phyloP scores from a whole-genome alignment of 2,113 vertebrate species.

The Elephantulus edwardii region DNA sequence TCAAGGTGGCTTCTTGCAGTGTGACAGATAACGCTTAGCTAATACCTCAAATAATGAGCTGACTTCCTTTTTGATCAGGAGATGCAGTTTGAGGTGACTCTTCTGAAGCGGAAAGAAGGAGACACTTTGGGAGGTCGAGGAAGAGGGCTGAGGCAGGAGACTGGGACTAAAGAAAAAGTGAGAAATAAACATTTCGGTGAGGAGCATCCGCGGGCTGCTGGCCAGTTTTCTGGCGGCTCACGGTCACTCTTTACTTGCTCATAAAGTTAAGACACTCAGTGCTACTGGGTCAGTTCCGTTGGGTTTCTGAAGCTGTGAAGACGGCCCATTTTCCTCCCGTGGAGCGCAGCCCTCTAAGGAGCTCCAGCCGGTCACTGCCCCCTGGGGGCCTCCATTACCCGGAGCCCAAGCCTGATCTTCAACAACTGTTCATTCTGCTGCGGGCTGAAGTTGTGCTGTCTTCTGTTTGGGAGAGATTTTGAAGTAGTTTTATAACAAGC shows the following conservation, averaged over 20 bases:
- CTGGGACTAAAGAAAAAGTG: neutral
- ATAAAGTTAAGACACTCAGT: too few relatives aligned
- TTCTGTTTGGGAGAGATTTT: neutral
- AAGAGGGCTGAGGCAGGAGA: neutral
- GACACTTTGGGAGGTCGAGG: neutral
- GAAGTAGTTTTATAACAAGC: neutral
- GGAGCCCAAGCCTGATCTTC: too few relatives aligned
- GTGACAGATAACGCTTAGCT: neutral
- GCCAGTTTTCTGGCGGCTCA: neutral
- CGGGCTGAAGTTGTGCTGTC: neutral
- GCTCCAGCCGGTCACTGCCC: too few relatives aligned
- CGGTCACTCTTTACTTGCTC: neutral
- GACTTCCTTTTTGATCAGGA: constrained; percentile 21
- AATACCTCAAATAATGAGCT: constrained; percentile 8
- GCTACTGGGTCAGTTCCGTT: too few relatives aligned
- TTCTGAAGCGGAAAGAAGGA: neutral
- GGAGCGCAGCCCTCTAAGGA: too few relatives aligned
- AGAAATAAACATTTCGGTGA: neutral
- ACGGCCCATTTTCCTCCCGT: too few relatives aligned
- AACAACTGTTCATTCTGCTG: neutral
- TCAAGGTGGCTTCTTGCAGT: neutral
- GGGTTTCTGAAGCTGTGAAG: too few relatives aligned
- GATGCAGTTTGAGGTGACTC: constrained; percentile 1
- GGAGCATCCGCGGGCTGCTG: neutral
- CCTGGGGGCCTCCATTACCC: neutral